Evolutionary conservation across 2,888 invertebrate genomes (phyloP), one percentile per base, ranked within the genome.

Genomic region (Drosophila koepferae): DNA sequence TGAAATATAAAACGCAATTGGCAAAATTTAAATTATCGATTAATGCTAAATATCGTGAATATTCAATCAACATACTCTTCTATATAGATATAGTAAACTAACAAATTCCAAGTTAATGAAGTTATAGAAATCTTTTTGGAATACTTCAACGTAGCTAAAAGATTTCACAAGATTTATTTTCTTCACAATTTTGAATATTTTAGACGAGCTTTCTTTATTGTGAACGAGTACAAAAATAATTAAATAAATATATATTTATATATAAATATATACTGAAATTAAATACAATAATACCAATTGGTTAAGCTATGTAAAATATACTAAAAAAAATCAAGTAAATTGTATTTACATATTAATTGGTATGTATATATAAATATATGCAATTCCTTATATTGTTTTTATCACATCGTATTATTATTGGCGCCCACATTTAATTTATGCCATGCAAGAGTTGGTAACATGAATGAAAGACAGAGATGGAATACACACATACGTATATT

Each of bases 391-490:
- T 74, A 79, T 81, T 81, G 65, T 80, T 81, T 81, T 80, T 71
- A 77, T 79, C 74, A 66, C 74, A 67, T 62, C 65, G 66, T 70
- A 72, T 82, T 82, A 71, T 85, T 81, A 79, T 80, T 85, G 75
- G 72, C 63, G 54, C 72, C 54, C 80, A 65, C 67, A 73, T 76
- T 76, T 76, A 65, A 66, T 74, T 82, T 81, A 74, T 59, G 70
- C 63, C 59, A 62, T 64, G 41, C 51, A 16, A 46, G n/a, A 55
- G 28, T 41, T 7, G 31, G 20, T 12, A 34, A 40, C 7, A 58
- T 9, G 28, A 41, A 1, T n/a, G 43, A 18, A 23, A 10, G 36
- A 41, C 4, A 28, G 34, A 23, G 54, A 14, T 43, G 38, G n/a
- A 36, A 20, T 14, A 9, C 40, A 41, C 3, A 40, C 12, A 40